Conservation (phyloP, 2,888 invertebrate species). For the Carcina quercana region DNA sequence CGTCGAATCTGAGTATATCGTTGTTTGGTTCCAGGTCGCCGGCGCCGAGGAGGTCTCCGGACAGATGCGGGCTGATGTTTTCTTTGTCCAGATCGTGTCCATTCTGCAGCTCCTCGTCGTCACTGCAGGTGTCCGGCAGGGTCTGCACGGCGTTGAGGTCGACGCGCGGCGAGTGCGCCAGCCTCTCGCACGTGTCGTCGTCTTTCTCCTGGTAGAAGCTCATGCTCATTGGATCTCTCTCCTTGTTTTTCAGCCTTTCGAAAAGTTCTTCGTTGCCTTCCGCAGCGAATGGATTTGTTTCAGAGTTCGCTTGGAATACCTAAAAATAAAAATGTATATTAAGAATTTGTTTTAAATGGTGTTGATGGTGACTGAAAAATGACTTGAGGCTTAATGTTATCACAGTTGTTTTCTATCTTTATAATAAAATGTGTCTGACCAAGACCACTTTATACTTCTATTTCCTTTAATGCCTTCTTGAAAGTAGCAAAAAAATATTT, state of each 20-base stretch:
- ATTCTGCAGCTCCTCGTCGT: constrained; percentile 60
- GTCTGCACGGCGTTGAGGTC: constrained; percentile 76
- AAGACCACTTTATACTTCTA: no score
- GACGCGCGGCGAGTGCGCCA: constrained; percentile 56
- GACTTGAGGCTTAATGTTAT: no score
- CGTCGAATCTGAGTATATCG: constrained; percentile 51
- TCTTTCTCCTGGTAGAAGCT: constrained; percentile 78
- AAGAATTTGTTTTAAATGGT: no score
- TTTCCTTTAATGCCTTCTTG: no score
- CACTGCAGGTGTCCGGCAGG: constrained; percentile 70
- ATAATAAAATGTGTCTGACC: no score
- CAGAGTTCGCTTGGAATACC: constrained; percentile 63
- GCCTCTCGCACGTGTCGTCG: constrained; percentile 65
- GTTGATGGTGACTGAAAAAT: no score
- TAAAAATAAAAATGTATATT: constrained; percentile 25
- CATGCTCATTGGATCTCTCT: constrained; percentile 78
- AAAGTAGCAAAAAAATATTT: no score
- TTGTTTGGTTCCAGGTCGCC: constrained; percentile 46
- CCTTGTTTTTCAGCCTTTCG: constrained; percentile 70
- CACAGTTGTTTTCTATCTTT: no score
- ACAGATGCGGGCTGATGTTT: constrained; percentile 44
- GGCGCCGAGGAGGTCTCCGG: constrained; percentile 30
- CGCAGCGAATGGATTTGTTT: constrained; percentile 60
- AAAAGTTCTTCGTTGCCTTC: constrained; percentile 63
- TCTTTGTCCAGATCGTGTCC: constrained; percentile 48